These are phyloP conservation scores for Poecilia wingei DNA, from an alignment of 2,797 vertebrate genomes.

Conservation along the genomic window DNA sequence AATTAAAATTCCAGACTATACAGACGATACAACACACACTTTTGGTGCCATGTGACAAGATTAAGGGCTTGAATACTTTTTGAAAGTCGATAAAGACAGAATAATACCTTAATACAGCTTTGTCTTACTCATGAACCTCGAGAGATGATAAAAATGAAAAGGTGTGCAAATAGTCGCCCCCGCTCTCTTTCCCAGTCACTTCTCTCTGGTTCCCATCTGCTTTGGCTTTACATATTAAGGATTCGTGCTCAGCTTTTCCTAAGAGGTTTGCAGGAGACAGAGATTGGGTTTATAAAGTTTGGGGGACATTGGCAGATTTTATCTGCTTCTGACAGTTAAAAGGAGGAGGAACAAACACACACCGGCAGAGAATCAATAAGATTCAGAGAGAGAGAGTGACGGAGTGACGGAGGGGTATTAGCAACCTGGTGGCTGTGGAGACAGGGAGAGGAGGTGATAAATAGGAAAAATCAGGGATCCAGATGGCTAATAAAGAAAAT, in stretches of 20 bases:
- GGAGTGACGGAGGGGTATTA: slow-evolving; percentile 15
- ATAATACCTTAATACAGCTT: background rate
- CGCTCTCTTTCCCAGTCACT: slow-evolving; percentile 23
- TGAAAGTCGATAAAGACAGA: background rate
- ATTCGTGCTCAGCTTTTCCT: slow-evolving; percentile 17
- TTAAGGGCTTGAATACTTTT: background rate
- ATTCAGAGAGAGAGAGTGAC: slow-evolving; percentile 29
- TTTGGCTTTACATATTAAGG: slow-evolving; percentile 43
- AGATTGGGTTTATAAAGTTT: slow-evolving; percentile 52
- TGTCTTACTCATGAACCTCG: slow-evolving; percentile 10
- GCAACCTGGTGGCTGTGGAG: slow-evolving; percentile 8
- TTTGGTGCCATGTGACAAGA: background rate
- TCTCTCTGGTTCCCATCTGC: slow-evolving; percentile 36
- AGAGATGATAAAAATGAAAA: slow-evolving; percentile 47
- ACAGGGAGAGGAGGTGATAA: slow-evolving; percentile 15
- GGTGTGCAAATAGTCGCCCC: slow-evolving; percentile 39
- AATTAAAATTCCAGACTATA: no score
- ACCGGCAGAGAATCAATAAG: slow-evolving; percentile 52
- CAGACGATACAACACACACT: background rate
- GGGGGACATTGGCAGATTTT: slow-evolving; percentile 45
- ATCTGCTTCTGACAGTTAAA: slow-evolving; percentile 55
- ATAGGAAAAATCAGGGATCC: slow-evolving; percentile 22
- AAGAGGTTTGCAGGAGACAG: slow-evolving; percentile 28
- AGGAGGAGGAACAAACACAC: slow-evolving; percentile 16
- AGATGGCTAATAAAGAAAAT: slow-evolving; percentile 63